Conservation (phyloP, 2,888 invertebrate species). For the Andrena hattorfiana region DNA sequence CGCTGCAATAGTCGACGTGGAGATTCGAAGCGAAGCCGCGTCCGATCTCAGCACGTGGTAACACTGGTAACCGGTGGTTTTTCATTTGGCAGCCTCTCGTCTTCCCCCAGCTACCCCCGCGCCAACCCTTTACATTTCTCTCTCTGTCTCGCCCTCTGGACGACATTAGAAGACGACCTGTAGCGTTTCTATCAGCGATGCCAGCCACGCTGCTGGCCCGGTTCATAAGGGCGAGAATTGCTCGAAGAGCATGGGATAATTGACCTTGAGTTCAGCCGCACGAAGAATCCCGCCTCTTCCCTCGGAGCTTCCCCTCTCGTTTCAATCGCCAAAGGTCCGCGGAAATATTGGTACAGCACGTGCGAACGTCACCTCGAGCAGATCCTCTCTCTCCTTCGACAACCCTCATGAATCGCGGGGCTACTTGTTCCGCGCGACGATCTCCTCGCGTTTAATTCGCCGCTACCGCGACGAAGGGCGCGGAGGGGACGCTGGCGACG, state of each 20-base stretch:
- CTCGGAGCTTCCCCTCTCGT: not conserved
- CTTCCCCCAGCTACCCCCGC: not conserved
- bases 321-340: not conserved
- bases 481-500: not conserved
- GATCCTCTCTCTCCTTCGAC: not conserved
- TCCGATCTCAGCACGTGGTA: slow-evolving; percentile 25
- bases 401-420: too few species aligned
- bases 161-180: slow-evolving; percentile 63
- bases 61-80: not conserved
- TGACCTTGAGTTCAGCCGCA: not conserved
- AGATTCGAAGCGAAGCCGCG: not conserved
- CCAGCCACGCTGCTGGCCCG: slow-evolving; percentile 50
- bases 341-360: not conserved
- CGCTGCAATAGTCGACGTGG: too few species aligned
- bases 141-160: not conserved
- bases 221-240: slow-evolving; percentile 43
- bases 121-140: not conserved
- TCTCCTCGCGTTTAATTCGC: not conserved
- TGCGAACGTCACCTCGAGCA: not conserved
- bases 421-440: not conserved
- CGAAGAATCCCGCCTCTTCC: not conserved
- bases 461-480: not conserved
- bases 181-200: slow-evolving; percentile 60
- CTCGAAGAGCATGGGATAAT: slow-evolving; percentile 18
- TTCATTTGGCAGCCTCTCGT: slow-evolving; percentile 28